Conservation (phyloP, 2,888 invertebrate species). For the Eueremaeus valkanovi region DNA sequence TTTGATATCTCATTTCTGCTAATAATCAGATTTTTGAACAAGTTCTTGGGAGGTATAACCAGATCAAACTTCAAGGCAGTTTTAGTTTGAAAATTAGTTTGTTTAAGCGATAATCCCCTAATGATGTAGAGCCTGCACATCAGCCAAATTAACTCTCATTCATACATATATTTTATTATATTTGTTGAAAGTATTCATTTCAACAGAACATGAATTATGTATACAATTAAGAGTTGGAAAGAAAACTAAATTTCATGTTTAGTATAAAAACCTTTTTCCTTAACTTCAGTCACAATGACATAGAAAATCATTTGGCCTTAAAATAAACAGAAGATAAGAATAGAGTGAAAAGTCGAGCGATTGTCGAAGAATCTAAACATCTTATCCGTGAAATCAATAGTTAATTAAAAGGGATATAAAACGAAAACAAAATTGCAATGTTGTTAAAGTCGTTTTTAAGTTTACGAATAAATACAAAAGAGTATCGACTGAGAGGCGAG, state of each 20-base stretch:
- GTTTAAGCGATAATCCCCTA: too few relatives aligned
- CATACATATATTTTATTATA: too few relatives aligned
- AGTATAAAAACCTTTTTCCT: not conserved
- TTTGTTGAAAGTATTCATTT: too few relatives aligned
- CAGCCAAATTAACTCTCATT: too few relatives aligned
- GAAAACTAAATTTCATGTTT: not conserved
- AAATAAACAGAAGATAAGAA: not conserved
- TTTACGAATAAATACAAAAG: not conserved
- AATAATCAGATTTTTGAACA: too few relatives aligned
- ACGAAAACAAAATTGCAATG: not conserved
- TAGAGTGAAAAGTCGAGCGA: not conserved
- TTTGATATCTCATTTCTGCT: too few relatives aligned
- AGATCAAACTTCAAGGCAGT: too few relatives aligned
- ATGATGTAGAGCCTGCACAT: too few relatives aligned
- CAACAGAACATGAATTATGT: not conserved
- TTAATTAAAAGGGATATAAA: conserved; percentile 13
- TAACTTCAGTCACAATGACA: not conserved
- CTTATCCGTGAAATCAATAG: conserved; percentile 13
- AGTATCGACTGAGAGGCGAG: not conserved
- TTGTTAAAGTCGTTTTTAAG: not conserved
- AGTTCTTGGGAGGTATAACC: too few relatives aligned
- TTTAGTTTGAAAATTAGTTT: too few relatives aligned
- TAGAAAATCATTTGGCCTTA: not conserved
- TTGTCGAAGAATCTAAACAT: not conserved
- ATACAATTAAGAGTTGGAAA: not conserved